Evolutionary conservation across 2,113 vertebrate genomes (phyloP).

Genomic region (Phaethornis superciliosus): DNA sequence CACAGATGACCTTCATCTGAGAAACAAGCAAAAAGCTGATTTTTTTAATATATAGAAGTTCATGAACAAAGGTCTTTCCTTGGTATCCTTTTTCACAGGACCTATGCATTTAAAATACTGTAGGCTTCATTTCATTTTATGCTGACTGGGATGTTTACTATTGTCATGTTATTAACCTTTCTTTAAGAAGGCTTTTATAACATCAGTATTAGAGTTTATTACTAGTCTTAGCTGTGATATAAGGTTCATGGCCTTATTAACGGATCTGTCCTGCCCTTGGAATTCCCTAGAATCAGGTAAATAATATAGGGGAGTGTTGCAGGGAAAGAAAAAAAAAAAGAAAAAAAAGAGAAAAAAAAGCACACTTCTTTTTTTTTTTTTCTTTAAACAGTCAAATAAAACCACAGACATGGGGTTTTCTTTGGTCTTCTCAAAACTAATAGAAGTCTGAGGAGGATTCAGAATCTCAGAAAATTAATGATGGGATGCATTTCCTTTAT

Average conservation of each 20-base stretch:
- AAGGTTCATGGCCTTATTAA: slow-evolving; percentile 67
- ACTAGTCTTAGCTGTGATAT: slow-evolving; percentile 34
- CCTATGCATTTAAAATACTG: slow-evolving; percentile 51
- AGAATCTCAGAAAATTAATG: not conserved
- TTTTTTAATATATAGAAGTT: slow-evolving; percentile 39
- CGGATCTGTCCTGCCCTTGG: slow-evolving; percentile 52
- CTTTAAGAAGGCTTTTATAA: slow-evolving; percentile 57
- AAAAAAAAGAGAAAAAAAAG: not conserved
- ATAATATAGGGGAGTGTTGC: not conserved
- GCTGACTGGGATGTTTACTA: slow-evolving; percentile 63
- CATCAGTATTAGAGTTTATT: slow-evolving; percentile 56
- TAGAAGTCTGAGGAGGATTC: not conserved
- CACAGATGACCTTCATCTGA: slow-evolving; percentile 55
- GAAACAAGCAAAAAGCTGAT: slow-evolving; percentile 39
- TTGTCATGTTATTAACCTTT: slow-evolving; percentile 62
- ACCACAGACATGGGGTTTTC: not conserved
- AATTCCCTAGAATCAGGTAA: slow-evolving; percentile 18
- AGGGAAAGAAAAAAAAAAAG: not conserved
- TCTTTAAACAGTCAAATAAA: not conserved
- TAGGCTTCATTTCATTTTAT: slow-evolving; percentile 62
- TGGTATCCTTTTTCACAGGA: slow-evolving; percentile 11
- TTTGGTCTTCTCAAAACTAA: not conserved
- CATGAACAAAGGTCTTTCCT: slow-evolving; percentile 42
- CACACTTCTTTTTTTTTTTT: not conserved
- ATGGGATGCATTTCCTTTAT: not conserved